Evolutionary conservation across 1,140 invertebrate species (phyloP).

Genomic region (Rhynchophorus ferrugineus): DNA sequence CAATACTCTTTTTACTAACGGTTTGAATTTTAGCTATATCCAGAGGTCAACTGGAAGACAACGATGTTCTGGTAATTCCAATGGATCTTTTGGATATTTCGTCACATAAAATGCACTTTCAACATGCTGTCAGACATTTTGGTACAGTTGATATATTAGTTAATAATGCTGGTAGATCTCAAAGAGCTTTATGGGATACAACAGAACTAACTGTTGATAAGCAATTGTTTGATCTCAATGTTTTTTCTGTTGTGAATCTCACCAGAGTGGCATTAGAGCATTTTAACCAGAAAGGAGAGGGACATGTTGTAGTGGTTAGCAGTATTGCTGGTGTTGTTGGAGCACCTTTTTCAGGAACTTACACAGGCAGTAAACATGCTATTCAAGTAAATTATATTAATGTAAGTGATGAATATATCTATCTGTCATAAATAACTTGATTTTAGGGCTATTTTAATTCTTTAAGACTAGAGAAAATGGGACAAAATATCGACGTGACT

Average conservation of each 20-base stretch:
- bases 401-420: neutral
- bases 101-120: conserved; percentile 54
- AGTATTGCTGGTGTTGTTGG: conserved; percentile 64
- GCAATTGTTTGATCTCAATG: conserved; percentile 75
- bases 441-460: conserved; percentile 64
- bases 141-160: conserved; percentile 68
- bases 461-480: conserved; percentile 55
- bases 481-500: conserved; percentile 54
- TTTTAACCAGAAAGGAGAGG: conserved; percentile 52
- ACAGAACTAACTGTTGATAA: conserved; percentile 70
- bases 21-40: conserved; percentile 37
- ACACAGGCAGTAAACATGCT: conserved; percentile 74
- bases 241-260: conserved; percentile 67
- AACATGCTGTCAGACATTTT: conserved; percentile 63
- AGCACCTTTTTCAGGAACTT: conserved; percentile 66
- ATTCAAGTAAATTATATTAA: conserved; percentile 54
- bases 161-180: conserved; percentile 76
- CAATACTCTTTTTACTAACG: no score
- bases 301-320: conserved; percentile 67
- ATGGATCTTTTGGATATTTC: conserved; percentile 61
- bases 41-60: conserved; percentile 45
- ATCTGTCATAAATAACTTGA: conserved; percentile 1
- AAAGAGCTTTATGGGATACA: conserved; percentile 68
- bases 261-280: conserved; percentile 59
- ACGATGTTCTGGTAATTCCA: conserved; percentile 63